A percentile compares a stretch with the other conserved stretches of the same genome.
phyloP scores from a whole-genome alignment of 2,797 vertebrate genomes.

The Sarcophilus harrisii region DNA sequence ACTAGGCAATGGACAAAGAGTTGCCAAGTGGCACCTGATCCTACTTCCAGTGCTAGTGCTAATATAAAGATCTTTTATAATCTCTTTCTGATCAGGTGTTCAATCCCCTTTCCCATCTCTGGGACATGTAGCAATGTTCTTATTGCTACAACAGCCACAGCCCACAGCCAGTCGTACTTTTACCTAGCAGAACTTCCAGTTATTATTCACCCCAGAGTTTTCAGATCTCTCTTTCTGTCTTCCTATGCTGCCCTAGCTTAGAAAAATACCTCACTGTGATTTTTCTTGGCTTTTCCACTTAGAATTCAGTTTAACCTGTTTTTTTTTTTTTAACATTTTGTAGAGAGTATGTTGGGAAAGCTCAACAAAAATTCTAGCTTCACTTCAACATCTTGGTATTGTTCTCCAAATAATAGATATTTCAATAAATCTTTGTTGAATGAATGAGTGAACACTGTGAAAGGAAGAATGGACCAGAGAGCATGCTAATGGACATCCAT shows the following conservation, averaged over 20 bases:
- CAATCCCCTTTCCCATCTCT: background rate
- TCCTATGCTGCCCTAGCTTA: background rate
- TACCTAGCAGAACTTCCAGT: background rate
- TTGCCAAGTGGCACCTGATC: background rate
- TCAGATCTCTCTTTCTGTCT: background rate
- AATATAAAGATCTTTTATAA: background rate
- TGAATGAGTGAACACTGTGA: background rate
- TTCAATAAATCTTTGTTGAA: background rate
- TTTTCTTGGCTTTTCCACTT: background rate
- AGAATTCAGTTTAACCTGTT: background rate
- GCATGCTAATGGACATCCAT: background rate
- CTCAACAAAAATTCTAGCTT: background rate
- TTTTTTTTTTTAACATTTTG: background rate
- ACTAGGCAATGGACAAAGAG: background rate
- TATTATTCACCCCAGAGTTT: background rate
- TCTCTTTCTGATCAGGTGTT: background rate
- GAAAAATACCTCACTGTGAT: background rate
- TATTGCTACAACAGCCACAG: too few relatives aligned
- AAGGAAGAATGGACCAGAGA: background rate
- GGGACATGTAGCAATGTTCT: rapidly evolving
- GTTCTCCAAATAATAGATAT: background rate
- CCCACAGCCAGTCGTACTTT: background rate
- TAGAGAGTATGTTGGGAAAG: background rate
- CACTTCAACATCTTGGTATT: background rate
- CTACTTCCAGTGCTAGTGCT: background rate